Conservation (phyloP, 2,888 invertebrate species). For the Lasioglossum calceatum region DNA sequence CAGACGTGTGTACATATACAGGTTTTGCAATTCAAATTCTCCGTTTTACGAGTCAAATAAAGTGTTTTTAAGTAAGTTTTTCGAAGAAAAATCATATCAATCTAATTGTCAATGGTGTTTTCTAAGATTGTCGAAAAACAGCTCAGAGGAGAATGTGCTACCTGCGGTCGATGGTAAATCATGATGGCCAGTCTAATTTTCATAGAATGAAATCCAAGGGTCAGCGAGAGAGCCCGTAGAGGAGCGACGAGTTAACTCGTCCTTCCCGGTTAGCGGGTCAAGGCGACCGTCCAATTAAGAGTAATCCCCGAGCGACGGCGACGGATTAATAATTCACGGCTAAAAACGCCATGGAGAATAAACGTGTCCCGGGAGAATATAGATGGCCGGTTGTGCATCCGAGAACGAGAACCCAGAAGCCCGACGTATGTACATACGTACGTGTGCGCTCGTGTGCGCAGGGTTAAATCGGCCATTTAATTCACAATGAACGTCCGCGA, state of each 20-base stretch:
- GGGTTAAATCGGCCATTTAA: slow-evolving; percentile 38
- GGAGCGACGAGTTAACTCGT: not conserved
- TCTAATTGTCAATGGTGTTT: not conserved
- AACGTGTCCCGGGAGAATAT: not conserved
- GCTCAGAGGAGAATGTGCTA: not conserved
- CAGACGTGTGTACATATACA: no score
- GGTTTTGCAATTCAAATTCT: no score
- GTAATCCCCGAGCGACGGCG: not conserved
- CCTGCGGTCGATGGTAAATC: not conserved
- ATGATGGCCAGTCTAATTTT: not conserved
- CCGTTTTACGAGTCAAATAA: no score
- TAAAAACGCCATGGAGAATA: not conserved
- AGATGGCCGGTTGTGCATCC: not conserved
- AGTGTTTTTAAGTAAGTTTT: no score
- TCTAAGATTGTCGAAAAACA: not conserved
- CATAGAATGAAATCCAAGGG: not conserved
- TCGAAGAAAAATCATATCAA: no score
- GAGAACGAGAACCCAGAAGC: not conserved
- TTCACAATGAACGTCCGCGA: slow-evolving; percentile 32
- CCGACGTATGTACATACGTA: not conserved
- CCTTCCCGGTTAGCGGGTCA: slow-evolving; percentile 5
- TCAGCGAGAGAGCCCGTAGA: not conserved
- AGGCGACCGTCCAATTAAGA: slow-evolving; percentile 6
- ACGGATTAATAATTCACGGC: slow-evolving; percentile 15
- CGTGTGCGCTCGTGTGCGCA: not conserved